These are phyloP conservation scores for Aegotheles bennettii DNA, from an alignment of 2,113 vertebrate genomes.

Conservation along the genomic window DNA sequence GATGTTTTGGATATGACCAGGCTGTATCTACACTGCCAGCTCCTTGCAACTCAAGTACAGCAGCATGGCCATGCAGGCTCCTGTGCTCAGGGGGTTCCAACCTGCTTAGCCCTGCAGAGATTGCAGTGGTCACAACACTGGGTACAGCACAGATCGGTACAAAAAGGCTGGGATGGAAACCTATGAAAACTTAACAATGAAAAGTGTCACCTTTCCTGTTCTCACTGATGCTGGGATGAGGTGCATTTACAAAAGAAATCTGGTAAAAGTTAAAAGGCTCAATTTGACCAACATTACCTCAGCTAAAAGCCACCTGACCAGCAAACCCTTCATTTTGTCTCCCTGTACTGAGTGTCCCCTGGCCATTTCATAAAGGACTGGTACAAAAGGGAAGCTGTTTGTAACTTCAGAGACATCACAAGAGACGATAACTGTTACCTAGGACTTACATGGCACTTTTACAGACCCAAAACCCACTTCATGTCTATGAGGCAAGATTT, in stretches of 20 bases:
- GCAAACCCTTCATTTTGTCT: background rate
- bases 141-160: background rate
- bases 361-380: background rate
- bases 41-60: background rate
- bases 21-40: fast-evolving
- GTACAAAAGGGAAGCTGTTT: background rate
- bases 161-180: background rate
- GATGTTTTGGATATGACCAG: background rate
- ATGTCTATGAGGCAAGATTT: constrained; percentile 4
- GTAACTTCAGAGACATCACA: background rate
- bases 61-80: fast-evolving
- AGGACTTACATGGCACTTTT: background rate
- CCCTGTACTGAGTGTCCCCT: background rate
- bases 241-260: background rate
- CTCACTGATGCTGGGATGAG: background rate
- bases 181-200: background rate
- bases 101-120: background rate
- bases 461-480: background rate
- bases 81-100: background rate
- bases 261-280: background rate
- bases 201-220: background rate
- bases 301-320: no score
- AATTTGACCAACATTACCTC: no score
- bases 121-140: background rate
- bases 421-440: background rate